These are phyloP conservation scores for Clinocottus analis DNA, from an alignment of 2,113 vertebrate species.

Conservation along the genomic window DNA sequence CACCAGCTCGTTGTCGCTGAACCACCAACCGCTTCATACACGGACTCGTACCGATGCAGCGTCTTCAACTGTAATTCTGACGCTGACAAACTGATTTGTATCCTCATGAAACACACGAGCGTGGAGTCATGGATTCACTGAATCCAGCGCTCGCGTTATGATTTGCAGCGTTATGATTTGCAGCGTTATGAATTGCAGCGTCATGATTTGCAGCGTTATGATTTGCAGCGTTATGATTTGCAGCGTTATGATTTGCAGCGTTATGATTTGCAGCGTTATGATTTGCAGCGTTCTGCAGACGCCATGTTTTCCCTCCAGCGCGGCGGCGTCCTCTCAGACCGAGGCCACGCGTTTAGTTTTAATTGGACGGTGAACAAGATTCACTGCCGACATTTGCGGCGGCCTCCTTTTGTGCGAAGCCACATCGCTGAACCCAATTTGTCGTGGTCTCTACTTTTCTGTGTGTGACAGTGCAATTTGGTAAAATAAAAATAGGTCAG, in stretches of 20 bases:
- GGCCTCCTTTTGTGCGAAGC: not conserved
- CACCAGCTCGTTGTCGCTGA: not conserved
- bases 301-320: not conserved
- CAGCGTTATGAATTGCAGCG: not conserved
- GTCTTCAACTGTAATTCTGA: not conserved
- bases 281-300: not conserved
- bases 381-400: not conserved
- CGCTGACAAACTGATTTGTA: not conserved
- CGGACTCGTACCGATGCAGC: too few relatives aligned
- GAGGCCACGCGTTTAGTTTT: not conserved
- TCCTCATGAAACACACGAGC: not conserved
- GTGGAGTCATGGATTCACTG: not conserved
- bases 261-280: too few relatives aligned
- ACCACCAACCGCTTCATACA: too few relatives aligned
- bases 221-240: not conserved
- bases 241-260: not conserved
- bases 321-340: not conserved
- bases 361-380: not conserved
- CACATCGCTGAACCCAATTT: constrained; percentile 38
- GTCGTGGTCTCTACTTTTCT: constrained; percentile 33
- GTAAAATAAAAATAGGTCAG: constrained; percentile 59
- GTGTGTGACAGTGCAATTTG: constrained; percentile 57
- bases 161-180: not conserved
- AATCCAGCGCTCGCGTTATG: not conserved
- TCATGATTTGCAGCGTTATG: too few relatives aligned